Percentiles rank a stretch among this genome's conserved stretches.
Evolutionary conservation across 2,888 invertebrate genomes (phyloP).

Genomic region (Ochlodes sylvanus): DNA sequence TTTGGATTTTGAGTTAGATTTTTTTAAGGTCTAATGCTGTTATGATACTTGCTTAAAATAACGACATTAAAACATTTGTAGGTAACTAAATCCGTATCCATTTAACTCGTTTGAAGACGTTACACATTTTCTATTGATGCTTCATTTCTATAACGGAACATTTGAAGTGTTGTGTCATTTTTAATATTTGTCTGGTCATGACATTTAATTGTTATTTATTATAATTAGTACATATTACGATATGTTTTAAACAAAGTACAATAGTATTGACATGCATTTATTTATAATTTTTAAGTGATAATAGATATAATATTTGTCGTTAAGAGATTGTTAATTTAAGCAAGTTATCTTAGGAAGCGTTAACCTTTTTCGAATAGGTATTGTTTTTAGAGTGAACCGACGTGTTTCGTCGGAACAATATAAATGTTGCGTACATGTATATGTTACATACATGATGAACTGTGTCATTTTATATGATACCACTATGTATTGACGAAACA

Average conservation of each 20-base stretch:
- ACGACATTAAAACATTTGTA: not conserved
- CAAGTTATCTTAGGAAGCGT: conserved; percentile 18
- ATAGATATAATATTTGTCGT: not conserved
- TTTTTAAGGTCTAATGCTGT: conserved; percentile 2
- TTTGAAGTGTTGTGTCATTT: too few species aligned
- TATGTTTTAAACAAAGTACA: not conserved
- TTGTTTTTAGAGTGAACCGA: not conserved
- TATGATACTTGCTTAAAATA: conserved; percentile 19
- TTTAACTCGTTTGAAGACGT: not conserved
- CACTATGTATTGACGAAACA: conserved; percentile 1
- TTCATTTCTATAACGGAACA: too few species aligned
- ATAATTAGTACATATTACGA: not conserved
- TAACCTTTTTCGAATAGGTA: conserved; percentile 1
- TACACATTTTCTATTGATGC: too few species aligned
- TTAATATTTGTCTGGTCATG: too few species aligned
- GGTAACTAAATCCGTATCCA: not conserved
- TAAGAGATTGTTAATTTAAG: conserved; percentile 6
- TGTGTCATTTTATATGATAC: not conserved
- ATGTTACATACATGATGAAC: too few species aligned
- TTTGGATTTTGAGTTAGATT: conserved; percentile 1
- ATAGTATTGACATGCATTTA: not conserved
- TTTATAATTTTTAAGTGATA: not conserved
- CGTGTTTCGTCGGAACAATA: conserved; percentile 11
- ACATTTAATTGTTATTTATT: not conserved
- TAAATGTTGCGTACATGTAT: too few species aligned